Percentiles rank a stretch among this genome's conserved stretches.
Conservation (phyloP, 2,113 vertebrate genomes). For the Neolamprologus sp. region DNA sequence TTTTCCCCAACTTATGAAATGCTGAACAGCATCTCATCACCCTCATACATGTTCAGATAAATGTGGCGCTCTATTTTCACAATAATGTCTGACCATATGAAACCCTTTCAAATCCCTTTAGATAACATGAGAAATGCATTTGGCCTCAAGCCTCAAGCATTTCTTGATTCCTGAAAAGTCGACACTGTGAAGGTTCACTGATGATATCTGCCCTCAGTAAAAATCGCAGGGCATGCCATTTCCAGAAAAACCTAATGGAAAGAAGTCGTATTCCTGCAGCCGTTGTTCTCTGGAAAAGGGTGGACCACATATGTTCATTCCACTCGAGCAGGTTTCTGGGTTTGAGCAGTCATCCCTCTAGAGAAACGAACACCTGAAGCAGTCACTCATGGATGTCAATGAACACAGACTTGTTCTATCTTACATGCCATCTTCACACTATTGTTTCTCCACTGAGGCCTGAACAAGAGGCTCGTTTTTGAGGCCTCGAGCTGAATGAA, state of each 20-base stretch:
- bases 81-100: neutral
- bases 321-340: neutral
- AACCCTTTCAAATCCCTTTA: neutral
- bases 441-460: conserved; percentile 28
- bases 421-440: conserved; percentile 2
- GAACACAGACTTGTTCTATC: neutral
- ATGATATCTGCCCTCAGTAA: neutral
- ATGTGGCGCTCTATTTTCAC: conserved; percentile 10
- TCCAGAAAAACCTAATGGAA: conserved; percentile 32
- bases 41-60: neutral
- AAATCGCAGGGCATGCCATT: neutral
- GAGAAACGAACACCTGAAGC: conserved; percentile 45
- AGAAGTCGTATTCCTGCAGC: neutral
- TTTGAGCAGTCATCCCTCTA: conserved; percentile 3
- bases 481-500: conserved; percentile 6
- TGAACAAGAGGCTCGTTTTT: neutral
- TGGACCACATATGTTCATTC: conserved; percentile 27
- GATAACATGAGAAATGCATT: neutral
- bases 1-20: neutral
- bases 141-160: neutral
- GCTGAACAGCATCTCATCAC: neutral
- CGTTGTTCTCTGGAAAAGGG: conserved; percentile 12
- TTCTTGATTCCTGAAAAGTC: conserved; percentile 7
- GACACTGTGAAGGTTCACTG: conserved; percentile 26
- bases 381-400: conserved; percentile 41